A percentile compares a stretch with the other conserved stretches of the same genome.
Evolutionary conservation across 2,888 invertebrate species (phyloP).

Genomic region (Myopa testacea): DNA sequence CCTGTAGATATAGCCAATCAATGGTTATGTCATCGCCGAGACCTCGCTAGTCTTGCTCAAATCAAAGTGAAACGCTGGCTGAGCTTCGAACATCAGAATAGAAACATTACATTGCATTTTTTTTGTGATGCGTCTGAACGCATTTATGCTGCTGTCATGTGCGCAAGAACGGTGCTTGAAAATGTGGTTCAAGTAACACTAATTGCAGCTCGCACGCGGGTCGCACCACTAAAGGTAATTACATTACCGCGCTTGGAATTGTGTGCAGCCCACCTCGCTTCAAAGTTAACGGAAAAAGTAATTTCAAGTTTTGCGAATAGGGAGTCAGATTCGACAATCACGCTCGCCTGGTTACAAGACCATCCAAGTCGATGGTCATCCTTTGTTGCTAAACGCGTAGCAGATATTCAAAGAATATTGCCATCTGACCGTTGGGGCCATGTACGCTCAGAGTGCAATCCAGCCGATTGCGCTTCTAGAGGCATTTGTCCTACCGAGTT

Average conservation of each 20-base stretch:
- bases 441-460: slow-evolving; percentile 20
- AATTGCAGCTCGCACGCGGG: slow-evolving; percentile 16
- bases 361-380: slow-evolving; percentile 30
- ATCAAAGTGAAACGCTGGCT: slow-evolving; percentile 4
- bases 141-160: not conserved
- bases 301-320: not conserved
- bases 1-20: not conserved
- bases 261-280: slow-evolving; percentile 24
- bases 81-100: not conserved
- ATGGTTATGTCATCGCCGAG: slow-evolving; percentile 5
- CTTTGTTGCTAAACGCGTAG: slow-evolving; percentile 21
- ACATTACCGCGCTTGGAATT: slow-evolving; percentile 20
- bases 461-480: slow-evolving; percentile 29
- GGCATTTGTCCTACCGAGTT: slow-evolving; percentile 22
- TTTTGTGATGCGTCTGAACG: slow-evolving; percentile 14
- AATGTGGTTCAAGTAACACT: slow-evolving; percentile 1
- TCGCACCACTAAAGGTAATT: slow-evolving; percentile 27
- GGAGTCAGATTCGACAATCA: not conserved
- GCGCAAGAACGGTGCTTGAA: not conserved
- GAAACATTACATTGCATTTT: too few relatives aligned
- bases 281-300: slow-evolving; percentile 15
- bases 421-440: slow-evolving; percentile 16
- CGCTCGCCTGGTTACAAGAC: slow-evolving; percentile 30
- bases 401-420: slow-evolving; percentile 10
- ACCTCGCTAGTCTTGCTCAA: not conserved